phyloP scores from a whole-genome alignment of 2,888 invertebrate genomes.

The Amblyjoppa fuscipennis region DNA sequence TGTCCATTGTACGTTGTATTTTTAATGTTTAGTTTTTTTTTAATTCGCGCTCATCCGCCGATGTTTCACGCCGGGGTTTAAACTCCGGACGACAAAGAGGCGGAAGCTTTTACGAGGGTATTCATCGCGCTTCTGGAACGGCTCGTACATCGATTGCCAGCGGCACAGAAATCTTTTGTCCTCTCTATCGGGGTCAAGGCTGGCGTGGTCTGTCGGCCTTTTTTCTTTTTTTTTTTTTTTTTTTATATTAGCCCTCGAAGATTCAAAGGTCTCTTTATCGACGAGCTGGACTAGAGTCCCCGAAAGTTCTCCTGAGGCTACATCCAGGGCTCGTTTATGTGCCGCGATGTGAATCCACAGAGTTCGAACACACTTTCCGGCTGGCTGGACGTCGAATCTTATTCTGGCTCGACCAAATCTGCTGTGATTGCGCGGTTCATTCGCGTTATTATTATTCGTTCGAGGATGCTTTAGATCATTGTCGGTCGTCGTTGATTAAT shows the following conservation, averaged over 20 bases:
- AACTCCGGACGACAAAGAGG: not conserved
- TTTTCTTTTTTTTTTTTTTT: slow-evolving; percentile 3
- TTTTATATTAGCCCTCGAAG: slow-evolving; percentile 20
- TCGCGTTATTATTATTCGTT: not conserved
- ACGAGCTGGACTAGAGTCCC: slow-evolving; percentile 1
- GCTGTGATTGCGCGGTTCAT: not conserved
- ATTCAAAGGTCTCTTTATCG: slow-evolving; percentile 40
- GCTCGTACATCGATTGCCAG: slow-evolving; percentile 45
- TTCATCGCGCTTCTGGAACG: slow-evolving; percentile 34
- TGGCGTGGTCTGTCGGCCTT: not conserved
- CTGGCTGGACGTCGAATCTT: not conserved
- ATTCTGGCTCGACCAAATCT: not conserved
- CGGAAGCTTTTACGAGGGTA: not conserved
- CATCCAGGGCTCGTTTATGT: slow-evolving; percentile 20
- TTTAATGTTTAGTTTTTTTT: not conserved
- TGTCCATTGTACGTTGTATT: not conserved
- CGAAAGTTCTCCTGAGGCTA: slow-evolving; percentile 1
- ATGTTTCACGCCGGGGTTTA: not conserved
- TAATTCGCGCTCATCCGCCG: not conserved
- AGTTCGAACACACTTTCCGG: not conserved
- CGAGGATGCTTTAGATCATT: not conserved
- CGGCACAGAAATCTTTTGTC: slow-evolving; percentile 50
- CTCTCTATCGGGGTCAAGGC: slow-evolving; percentile 64
- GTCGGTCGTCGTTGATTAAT: slow-evolving; percentile 7
- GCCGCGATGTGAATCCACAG: not conserved